A percentile compares a stretch with the other conserved stretches of the same genome.
phyloP scores from a whole-genome alignment of 53 echinoderm and acorn worm genomes.

The Temnopleurus reevesii region DNA sequence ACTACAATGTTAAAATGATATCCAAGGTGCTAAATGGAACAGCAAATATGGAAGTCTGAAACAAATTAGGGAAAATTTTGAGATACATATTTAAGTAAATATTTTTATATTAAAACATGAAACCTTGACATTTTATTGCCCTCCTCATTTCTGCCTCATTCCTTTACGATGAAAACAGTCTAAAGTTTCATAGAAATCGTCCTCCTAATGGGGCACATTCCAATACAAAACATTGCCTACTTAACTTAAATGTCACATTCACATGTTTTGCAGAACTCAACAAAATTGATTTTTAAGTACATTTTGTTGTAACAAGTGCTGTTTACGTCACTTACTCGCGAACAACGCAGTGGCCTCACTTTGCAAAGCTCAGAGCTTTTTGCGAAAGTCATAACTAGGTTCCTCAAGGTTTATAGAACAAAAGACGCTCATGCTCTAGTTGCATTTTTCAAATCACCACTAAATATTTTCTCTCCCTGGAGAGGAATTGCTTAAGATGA shows the following conservation, averaged over 20 bases:
- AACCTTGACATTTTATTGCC: not conserved
- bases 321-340: no score
- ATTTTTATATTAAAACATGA: no score
- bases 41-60: no score
- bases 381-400: constrained; percentile 13
- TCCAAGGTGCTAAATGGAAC: no score
- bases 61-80: no score
- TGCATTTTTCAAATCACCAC: not conserved
- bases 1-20: no score
- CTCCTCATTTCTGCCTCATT: not conserved
- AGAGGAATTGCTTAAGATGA: not conserved
- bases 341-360: not conserved
- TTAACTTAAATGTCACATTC: not conserved
- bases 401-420: constrained; percentile 1
- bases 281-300: constrained; percentile 4
- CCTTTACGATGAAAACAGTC: no score
- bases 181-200: no score
- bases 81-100: no score
- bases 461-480: not conserved
- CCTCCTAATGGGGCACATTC: not conserved
- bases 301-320: not conserved
- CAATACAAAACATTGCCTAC: not conserved
- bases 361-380: not conserved
- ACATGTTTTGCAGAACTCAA: not conserved
- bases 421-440: not conserved